phyloP scores from a whole-genome alignment of 35 echinoderm and acorn worm species.

The Anneissia japonica region DNA sequence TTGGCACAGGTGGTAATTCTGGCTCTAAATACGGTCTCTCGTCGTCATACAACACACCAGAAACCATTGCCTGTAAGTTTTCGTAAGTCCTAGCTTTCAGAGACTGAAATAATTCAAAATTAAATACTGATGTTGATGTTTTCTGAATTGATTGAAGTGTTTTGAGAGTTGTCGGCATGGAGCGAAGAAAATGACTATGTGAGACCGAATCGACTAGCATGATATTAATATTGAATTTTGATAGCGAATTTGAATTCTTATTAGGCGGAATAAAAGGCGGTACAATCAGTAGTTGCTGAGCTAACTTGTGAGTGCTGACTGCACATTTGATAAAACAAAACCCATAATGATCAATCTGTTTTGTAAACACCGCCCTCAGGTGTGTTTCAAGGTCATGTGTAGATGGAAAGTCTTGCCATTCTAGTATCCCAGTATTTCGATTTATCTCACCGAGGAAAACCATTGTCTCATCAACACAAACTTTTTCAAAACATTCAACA shows the following conservation, averaged over 20 bases:
- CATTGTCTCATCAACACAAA: slow-evolving; percentile 35
- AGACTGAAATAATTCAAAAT: slow-evolving; percentile 71
- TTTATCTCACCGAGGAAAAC: slow-evolving; percentile 44
- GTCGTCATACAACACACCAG: slow-evolving; percentile 40
- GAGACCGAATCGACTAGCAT: slow-evolving; percentile 76
- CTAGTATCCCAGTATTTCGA: slow-evolving; percentile 33
- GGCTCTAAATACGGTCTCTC: background rate
- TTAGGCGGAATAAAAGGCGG: too few species aligned
- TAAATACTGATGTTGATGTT: slow-evolving; percentile 45
- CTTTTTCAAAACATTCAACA: slow-evolving; percentile 36
- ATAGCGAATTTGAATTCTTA: too few species aligned
- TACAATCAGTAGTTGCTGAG: too few species aligned
- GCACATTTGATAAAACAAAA: slow-evolving; percentile 37
- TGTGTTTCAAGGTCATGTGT: slow-evolving; percentile 14
- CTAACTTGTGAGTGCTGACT: background rate
- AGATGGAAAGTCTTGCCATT: slow-evolving; percentile 40
- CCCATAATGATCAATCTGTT: slow-evolving; percentile 1
- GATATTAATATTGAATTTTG: slow-evolving; percentile 75
- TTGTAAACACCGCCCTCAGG: slow-evolving; percentile 26
- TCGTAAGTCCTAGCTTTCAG: slow-evolving; percentile 83
- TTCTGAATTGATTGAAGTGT: slow-evolving; percentile 41
- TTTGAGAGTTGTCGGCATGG: slow-evolving; percentile 50
- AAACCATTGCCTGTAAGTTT: slow-evolving; percentile 53
- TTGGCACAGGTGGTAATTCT: slow-evolving; percentile 43
- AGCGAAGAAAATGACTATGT: slow-evolving; percentile 69